Evolutionary conservation across 2,888 invertebrate genomes (phyloP).

Genomic region (Bruchidius siliquastri): DNA sequence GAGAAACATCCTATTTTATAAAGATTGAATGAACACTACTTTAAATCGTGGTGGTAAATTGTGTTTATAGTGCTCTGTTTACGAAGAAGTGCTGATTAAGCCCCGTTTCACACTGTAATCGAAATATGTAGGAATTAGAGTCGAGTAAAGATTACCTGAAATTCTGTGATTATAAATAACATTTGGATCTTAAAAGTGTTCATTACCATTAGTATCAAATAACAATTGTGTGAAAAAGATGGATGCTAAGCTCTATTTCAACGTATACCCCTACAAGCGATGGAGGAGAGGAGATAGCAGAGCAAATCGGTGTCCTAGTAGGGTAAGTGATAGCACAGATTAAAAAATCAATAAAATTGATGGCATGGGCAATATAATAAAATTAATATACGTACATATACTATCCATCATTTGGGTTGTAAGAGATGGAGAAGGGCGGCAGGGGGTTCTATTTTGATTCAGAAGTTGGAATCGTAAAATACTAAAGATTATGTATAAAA

Average conservation of each 20-base stretch:
- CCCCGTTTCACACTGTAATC: not conserved
- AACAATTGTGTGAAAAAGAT: constrained; percentile 4
- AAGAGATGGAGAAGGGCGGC: too few relatives aligned
- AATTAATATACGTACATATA: too few relatives aligned
- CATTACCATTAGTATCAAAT: not conserved
- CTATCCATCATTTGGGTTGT: too few relatives aligned
- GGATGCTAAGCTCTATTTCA: constrained; percentile 17
- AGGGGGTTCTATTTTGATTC: too few relatives aligned
- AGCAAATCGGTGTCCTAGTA: constrained; percentile 4
- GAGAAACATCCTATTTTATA: not conserved
- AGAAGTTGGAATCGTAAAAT: too few relatives aligned
- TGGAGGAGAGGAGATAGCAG: constrained; percentile 12
- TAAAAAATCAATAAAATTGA: not conserved
- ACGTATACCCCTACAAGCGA: constrained; percentile 16
- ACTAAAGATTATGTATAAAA: too few relatives aligned
- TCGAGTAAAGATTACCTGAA: not conserved
- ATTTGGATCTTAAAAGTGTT: constrained; percentile 5
- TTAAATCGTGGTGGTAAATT: not conserved
- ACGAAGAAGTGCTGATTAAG: not conserved
- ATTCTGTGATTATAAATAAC: not conserved
- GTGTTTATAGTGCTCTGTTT: not conserved
- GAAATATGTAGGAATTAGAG: not conserved
- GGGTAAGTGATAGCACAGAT: constrained; percentile 10
- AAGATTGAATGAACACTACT: not conserved
- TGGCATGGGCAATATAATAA: too few relatives aligned